These are phyloP conservation scores for Lophura nycthemera DNA, from an alignment of 2,113 vertebrate species.

Conservation along the genomic window DNA sequence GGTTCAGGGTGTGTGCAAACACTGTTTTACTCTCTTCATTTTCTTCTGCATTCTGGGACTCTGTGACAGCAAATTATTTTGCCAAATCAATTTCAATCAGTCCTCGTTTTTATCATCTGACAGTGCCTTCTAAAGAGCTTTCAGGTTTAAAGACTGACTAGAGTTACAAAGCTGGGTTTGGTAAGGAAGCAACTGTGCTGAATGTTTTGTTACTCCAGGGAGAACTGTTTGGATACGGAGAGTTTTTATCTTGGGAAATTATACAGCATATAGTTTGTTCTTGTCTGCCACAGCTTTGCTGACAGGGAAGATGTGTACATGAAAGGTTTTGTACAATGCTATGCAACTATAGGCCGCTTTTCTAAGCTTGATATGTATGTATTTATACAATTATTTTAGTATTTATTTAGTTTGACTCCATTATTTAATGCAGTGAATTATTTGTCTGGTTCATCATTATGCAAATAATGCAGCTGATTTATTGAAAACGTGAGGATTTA, in stretches of 20 bases:
- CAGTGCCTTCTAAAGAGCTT: background rate
- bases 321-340: background rate
- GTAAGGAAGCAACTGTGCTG: background rate
- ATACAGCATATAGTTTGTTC: accelerated
- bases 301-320: background rate
- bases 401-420: background rate
- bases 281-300: background rate
- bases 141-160: background rate
- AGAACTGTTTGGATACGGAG: background rate
- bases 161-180: background rate
- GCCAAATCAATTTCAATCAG: background rate
- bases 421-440: background rate
- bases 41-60: background rate
- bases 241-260: background rate
- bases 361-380: background rate
- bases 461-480: background rate
- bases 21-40: background rate
- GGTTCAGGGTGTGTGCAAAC: background rate
- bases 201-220: background rate
- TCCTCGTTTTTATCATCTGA: background rate
- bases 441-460: background rate
- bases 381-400: background rate
- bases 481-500: background rate
- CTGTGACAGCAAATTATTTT: background rate
- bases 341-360: background rate